Evolutionary conservation across 2,797 vertebrate genomes (phyloP).

Genomic region (Notolepis coatsorum): DNA sequence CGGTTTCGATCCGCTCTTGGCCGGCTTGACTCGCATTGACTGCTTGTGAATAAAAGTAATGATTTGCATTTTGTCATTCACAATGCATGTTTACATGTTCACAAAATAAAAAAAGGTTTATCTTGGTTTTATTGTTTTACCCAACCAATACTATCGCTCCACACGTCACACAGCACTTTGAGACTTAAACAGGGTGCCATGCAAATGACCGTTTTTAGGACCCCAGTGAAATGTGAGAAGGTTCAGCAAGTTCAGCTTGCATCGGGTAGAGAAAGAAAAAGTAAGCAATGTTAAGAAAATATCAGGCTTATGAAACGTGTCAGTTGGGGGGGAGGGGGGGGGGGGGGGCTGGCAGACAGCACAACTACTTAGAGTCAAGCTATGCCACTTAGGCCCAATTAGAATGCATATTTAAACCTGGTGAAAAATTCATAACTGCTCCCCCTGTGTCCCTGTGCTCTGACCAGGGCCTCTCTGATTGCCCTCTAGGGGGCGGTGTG

Average conservation of each 20-base stretch:
- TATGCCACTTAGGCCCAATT: slow-evolving; percentile 76
- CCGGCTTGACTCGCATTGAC: background rate
- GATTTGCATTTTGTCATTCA: background rate
- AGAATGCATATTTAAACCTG: slow-evolving; percentile 78
- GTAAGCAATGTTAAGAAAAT: slow-evolving; percentile 52
- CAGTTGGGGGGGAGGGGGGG: slow-evolving; percentile 50
- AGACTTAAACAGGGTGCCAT: slow-evolving; percentile 14
- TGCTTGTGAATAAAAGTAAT: background rate
- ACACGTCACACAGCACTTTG: background rate
- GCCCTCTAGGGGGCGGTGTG: slow-evolving; percentile 71
- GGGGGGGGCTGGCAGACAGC: slow-evolving; percentile 40
- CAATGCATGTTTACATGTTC: background rate
- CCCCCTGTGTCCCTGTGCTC: slow-evolving; percentile 19
- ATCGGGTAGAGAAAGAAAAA: background rate
- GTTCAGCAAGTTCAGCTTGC: slow-evolving; percentile 35
- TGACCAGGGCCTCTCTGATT: background rate
- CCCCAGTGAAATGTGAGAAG: slow-evolving; percentile 10
- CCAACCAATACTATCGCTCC: background rate
- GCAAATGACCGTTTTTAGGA: slow-evolving; percentile 19
- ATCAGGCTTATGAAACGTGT: slow-evolving; percentile 63
- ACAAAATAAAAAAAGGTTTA: background rate
- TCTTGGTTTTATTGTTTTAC: background rate
- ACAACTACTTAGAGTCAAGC: slow-evolving; percentile 65
- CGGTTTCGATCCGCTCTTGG: background rate
- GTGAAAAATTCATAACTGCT: slow-evolving; percentile 75